Percentiles rank a stretch among this genome's conserved stretches.
Evolutionary conservation across 2,113 vertebrate genomes (phyloP).

Genomic region (Syrrhaptes paradoxus): DNA sequence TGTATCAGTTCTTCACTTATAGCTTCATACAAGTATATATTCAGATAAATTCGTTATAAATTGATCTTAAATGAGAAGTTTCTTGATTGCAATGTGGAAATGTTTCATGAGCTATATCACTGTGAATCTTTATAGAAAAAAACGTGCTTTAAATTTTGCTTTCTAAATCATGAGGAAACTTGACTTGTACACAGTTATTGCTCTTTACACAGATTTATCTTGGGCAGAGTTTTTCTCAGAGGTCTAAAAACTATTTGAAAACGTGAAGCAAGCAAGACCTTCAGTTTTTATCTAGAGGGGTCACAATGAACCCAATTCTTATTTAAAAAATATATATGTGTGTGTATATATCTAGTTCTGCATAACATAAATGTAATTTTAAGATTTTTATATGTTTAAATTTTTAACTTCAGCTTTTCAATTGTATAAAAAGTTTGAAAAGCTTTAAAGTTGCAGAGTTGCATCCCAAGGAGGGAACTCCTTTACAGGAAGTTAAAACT

Average conservation of each 20-base stretch:
- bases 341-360: background rate
- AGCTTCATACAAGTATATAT: background rate
- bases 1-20: background rate
- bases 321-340: background rate
- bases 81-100: background rate
- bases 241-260: conserved; percentile 2
- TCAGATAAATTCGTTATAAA: background rate
- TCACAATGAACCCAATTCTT: background rate
- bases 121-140: background rate
- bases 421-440: background rate
- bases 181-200: background rate
- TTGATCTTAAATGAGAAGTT: background rate
- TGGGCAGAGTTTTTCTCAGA: background rate
- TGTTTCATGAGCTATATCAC: background rate
- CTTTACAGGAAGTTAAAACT: background rate
- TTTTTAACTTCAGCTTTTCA: background rate
- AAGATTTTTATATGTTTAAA: conserved; percentile 3
- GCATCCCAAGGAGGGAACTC: background rate
- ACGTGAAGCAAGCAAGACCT: background rate
- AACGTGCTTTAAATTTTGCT: background rate
- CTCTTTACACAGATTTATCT: background rate
- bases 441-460: background rate
- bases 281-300: background rate
- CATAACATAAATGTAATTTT: background rate
- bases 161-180: background rate